phyloP scores from a whole-genome alignment of 2,888 invertebrate genomes.

The Dynastes tityus region DNA sequence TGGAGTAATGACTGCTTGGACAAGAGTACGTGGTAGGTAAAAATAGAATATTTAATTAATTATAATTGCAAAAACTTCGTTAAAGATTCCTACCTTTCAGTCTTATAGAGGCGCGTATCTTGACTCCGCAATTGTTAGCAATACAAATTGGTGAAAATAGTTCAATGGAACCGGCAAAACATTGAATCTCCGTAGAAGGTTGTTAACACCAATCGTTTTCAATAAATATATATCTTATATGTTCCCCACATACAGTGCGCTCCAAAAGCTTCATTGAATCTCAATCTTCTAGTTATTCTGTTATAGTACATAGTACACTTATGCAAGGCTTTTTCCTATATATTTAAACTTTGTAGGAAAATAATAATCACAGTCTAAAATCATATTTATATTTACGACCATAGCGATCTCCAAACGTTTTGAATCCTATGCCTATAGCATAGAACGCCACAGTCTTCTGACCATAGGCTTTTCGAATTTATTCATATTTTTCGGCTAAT shows the following conservation, averaged over 20 bases:
- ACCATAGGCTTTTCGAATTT: too few species aligned
- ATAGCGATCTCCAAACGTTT: too few species aligned
- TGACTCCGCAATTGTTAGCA: neutral
- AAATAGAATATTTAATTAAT: slow-evolving; percentile 29
- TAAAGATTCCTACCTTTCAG: slow-evolving; percentile 29
- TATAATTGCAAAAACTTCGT: slow-evolving; percentile 36
- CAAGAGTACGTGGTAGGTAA: slow-evolving; percentile 6
- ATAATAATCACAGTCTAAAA: too few species aligned
- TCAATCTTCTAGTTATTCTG: too few species aligned
- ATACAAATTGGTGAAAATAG: slow-evolving; percentile 28
- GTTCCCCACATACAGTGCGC: neutral
- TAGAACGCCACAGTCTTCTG: too few species aligned
- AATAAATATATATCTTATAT: neutral
- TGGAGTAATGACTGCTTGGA: slow-evolving; percentile 28
- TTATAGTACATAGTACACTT: too few species aligned
- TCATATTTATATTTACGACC: too few species aligned
- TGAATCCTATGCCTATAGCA: too few species aligned
- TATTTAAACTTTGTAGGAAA: too few species aligned
- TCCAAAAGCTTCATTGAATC: too few species aligned
- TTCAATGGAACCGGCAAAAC: slow-evolving; percentile 35
- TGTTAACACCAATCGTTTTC: slow-evolving; percentile 17
- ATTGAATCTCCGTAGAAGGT: slow-evolving; percentile 15
- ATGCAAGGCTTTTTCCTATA: too few species aligned
- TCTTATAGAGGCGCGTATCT: neutral
- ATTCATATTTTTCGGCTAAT: too few species aligned